A percentile compares a stretch with the other conserved stretches of the same genome.
Evolutionary conservation across 2,888 invertebrate species (phyloP).

Genomic region (Leptura quadrifasciata): DNA sequence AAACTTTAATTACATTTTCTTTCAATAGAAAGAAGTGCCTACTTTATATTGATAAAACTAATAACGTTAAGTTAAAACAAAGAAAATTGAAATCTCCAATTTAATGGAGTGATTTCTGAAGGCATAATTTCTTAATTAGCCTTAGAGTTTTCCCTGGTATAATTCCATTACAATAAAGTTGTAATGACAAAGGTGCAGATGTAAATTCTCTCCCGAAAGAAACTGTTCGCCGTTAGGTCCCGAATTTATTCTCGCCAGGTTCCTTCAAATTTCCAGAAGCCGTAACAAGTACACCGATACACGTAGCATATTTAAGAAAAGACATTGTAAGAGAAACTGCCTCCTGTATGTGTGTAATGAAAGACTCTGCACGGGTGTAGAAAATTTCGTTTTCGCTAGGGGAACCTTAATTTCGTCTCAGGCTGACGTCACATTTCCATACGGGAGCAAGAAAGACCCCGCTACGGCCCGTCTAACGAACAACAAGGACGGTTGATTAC

Average conservation of each 20-base stretch:
- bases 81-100: constrained; percentile 41
- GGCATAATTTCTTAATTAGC: constrained; percentile 52
- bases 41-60: constrained; percentile 32
- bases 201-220: constrained; percentile 51
- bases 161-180: constrained; percentile 56
- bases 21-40: constrained; percentile 12
- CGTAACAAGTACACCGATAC: constrained; percentile 66
- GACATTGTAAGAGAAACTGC: constrained; percentile 65
- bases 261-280: constrained; percentile 57
- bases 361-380: constrained; percentile 74
- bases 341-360: constrained; percentile 72
- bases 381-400: constrained; percentile 73
- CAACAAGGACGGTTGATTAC: constrained; percentile 76
- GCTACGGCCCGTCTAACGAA: constrained; percentile 70
- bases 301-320: constrained; percentile 70
- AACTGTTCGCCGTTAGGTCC: constrained; percentile 46
- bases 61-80: constrained; percentile 33
- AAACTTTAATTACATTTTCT: constrained; percentile 21
- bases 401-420: constrained; percentile 57
- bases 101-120: constrained; percentile 48
- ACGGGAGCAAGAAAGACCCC: constrained; percentile 75
- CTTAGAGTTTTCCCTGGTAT: constrained; percentile 40
- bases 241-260: constrained; percentile 52
- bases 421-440: constrained; percentile 73
- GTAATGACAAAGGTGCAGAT: constrained; percentile 60